phyloP scores from a whole-genome alignment of 2,888 invertebrate genomes.

The Microctonus brassicae region DNA sequence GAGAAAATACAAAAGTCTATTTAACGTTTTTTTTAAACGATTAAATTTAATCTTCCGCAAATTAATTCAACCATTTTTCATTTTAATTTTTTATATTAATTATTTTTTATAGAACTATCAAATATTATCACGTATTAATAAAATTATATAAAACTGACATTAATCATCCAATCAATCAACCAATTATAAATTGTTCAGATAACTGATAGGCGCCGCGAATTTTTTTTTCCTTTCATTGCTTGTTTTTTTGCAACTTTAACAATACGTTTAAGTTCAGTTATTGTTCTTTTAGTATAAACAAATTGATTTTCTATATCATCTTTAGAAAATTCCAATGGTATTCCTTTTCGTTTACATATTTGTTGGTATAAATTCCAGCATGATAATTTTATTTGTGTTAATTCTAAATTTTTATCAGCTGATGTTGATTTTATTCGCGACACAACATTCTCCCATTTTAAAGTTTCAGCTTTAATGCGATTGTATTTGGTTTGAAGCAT shows the following conservation, averaged over 20 bases:
- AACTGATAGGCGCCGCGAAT: background rate
- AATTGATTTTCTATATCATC: constrained; percentile 75
- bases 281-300: constrained; percentile 75
- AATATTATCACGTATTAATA: background rate
- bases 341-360: constrained; percentile 74
- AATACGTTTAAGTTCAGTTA: constrained; percentile 73
- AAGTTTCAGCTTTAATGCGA: constrained; percentile 73
- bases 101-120: background rate
- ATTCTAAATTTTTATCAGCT: constrained; percentile 72
- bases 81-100: background rate
- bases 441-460: constrained; percentile 76
- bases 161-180: no score
- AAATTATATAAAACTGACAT: no score
- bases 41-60: background rate
- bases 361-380: constrained; percentile 77
- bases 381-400: constrained; percentile 73
- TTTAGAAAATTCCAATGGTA: constrained; percentile 63
- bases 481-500: constrained; percentile 75
- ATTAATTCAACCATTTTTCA: background rate
- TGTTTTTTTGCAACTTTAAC: constrained; percentile 69
- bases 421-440: constrained; percentile 74
- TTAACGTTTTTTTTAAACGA: background rate
- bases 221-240: constrained; percentile 60
- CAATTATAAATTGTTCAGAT: no score
- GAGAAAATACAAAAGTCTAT: background rate